Percentiles rank a stretch among this genome's conserved stretches.
phyloP scores from a whole-genome alignment of 2,888 invertebrate genomes.

The Aphrophora alni region DNA sequence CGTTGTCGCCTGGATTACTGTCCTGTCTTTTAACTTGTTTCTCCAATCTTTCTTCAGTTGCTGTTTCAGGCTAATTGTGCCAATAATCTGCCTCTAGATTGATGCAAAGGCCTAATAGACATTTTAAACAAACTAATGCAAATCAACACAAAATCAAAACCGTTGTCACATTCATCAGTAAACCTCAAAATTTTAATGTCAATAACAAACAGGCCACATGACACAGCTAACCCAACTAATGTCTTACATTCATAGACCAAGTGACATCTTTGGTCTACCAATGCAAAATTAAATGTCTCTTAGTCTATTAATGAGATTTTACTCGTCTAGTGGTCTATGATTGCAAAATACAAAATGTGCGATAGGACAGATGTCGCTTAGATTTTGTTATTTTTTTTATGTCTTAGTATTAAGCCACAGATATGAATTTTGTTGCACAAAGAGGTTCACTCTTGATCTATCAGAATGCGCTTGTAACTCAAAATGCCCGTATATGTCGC shows the following conservation, averaged over 20 bases:
- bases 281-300: slow-evolving; percentile 15
- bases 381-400: neutral
- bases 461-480: slow-evolving; percentile 14
- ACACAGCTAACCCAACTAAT: slow-evolving; percentile 14
- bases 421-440: neutral
- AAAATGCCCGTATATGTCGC: slow-evolving; percentile 20
- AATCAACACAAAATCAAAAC: too few relatives aligned
- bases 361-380: slow-evolving; percentile 13
- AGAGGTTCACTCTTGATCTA: slow-evolving; percentile 15
- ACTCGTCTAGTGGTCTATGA: slow-evolving; percentile 11
- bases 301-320: slow-evolving; percentile 20
- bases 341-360: slow-evolving; percentile 11
- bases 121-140: too few relatives aligned
- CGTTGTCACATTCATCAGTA: too few relatives aligned
- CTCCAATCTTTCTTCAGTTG: too few relatives aligned
- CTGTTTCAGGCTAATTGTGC: neutral
- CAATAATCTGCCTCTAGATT: slow-evolving; percentile 13
- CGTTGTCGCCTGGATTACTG: too few relatives aligned
- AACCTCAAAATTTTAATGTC: neutral
- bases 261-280: slow-evolving; percentile 12
- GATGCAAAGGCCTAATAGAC: neutral
- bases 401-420: neutral
- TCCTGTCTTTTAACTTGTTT: too few relatives aligned
- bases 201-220: neutral
- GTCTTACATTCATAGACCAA: neutral